Percentiles rank a stretch among this genome's conserved stretches.
These are phyloP conservation scores for Oligia latruncula DNA, from an alignment of 2,888 invertebrate species.

Conservation along the genomic window DNA sequence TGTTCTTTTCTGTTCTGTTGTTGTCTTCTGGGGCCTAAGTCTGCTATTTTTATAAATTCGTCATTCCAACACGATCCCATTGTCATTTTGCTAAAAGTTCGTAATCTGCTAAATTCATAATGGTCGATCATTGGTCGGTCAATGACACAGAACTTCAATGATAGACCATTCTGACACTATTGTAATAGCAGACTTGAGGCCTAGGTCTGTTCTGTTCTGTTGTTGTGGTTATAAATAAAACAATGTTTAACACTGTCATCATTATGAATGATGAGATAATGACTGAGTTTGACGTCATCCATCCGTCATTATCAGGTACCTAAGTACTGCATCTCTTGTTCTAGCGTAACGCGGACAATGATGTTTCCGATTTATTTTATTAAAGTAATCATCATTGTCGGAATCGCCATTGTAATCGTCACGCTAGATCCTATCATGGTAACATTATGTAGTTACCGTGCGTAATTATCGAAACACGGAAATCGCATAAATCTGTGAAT, in stretches of 20 bases:
- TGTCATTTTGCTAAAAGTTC: no score
- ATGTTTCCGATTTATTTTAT: conserved; percentile 3
- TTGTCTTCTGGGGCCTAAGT: no score
- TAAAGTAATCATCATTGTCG: neutral
- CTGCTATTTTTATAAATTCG: no score
- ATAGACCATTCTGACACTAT: no score
- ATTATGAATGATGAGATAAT: neutral
- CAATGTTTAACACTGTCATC: neutral
- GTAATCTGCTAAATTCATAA: no score
- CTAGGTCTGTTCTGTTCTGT: no score
- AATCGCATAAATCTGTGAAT: conserved; percentile 21
- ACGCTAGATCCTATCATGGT: conserved; percentile 12
- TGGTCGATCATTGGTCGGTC: no score
- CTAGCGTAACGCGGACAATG: neutral
- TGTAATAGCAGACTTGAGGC: no score
- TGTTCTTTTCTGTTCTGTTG: no score
- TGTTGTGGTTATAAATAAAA: no score
- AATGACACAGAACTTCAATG: no score
- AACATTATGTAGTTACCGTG: conserved; percentile 7
- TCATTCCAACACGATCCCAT: no score
- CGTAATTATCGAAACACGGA: conserved; percentile 34
- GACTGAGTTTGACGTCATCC: neutral
- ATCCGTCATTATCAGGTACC: neutral
- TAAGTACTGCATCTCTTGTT: neutral
- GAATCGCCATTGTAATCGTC: neutral